Conservation (phyloP, 2,113 vertebrate species). For the Leuciscus idus region DNA sequence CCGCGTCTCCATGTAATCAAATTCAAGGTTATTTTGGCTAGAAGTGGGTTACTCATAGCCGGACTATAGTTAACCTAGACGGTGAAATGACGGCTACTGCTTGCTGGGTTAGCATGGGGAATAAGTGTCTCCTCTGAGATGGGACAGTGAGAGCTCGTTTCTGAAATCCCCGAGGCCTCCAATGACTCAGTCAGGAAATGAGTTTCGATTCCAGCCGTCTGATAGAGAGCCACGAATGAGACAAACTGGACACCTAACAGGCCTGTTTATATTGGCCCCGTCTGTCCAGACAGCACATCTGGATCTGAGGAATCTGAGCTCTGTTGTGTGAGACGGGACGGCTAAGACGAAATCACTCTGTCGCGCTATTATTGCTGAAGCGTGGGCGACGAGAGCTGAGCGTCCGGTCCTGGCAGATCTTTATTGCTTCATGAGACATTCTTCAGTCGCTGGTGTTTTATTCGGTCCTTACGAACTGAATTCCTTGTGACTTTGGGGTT, state of each 20-base stretch:
- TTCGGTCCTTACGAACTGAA: background rate
- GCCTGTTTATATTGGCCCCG: conserved; percentile 64
- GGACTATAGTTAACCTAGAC: no score
- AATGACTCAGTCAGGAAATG: conserved; percentile 65
- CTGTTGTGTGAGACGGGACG: conserved; percentile 53
- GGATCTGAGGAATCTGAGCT: conserved; percentile 50
- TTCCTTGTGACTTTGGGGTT: conserved; percentile 12
- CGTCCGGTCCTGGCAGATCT: conserved; percentile 55
- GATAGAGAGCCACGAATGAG: conserved; percentile 55
- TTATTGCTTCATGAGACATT: conserved; percentile 35
- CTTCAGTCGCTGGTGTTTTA: conserved; percentile 12
- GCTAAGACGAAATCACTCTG: conserved; percentile 51
- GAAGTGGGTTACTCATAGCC: no score
- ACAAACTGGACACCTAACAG: conserved; percentile 55
- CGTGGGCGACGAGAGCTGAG: conserved; percentile 62
- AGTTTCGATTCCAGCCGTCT: conserved; percentile 62
- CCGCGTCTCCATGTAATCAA: no score
- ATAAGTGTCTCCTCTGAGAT: background rate
- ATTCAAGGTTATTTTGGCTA: no score
- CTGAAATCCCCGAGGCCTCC: conserved; percentile 30
- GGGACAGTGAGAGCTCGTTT: conserved; percentile 14
- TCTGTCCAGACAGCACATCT: conserved; percentile 61
- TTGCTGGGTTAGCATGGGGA: background rate
- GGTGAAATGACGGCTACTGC: no score
- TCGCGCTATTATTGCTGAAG: conserved; percentile 57